phyloP scores from a whole-genome alignment of 2,888 invertebrate genomes.

The Trichacis sp. region DNA sequence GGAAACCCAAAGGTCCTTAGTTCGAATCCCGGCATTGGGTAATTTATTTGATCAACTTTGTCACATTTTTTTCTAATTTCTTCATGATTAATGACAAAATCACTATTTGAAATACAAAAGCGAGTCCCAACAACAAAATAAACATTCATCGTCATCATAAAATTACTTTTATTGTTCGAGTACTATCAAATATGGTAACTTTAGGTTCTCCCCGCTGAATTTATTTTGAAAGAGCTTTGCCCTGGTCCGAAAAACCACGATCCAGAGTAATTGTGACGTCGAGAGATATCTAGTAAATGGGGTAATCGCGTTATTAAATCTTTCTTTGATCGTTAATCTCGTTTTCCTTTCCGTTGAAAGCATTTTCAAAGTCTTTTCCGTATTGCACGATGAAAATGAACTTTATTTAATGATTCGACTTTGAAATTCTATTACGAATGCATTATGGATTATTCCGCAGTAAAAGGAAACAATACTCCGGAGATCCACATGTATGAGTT shows the following conservation, averaged over 20 bases:
- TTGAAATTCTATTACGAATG: conserved; percentile 1
- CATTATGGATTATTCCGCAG: not conserved
- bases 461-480: not conserved
- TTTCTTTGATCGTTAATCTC: conserved; percentile 19
- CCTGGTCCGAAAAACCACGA: conserved; percentile 47
- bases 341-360: conserved; percentile 10
- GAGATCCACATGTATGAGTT: not conserved
- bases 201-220: too few species aligned
- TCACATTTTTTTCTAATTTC: too few species aligned
- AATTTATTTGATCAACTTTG: too few species aligned
- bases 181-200: too few species aligned
- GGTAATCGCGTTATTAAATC: conserved; percentile 23
- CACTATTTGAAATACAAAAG: too few species aligned
- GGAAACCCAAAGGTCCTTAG: too few species aligned
- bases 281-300: not conserved
- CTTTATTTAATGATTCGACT: not conserved
- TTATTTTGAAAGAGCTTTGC: conserved; percentile 48
- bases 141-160: too few species aligned
- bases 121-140: too few species aligned
- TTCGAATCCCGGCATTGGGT: too few species aligned
- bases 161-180: too few species aligned
- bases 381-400: too few species aligned
- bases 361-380: not conserved
- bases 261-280: not conserved
- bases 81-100: too few species aligned